A percentile compares a stretch with the other conserved stretches of the same genome.
Conservation (phyloP, 2,113 vertebrate species). For the Ardeotis arabs region DNA sequence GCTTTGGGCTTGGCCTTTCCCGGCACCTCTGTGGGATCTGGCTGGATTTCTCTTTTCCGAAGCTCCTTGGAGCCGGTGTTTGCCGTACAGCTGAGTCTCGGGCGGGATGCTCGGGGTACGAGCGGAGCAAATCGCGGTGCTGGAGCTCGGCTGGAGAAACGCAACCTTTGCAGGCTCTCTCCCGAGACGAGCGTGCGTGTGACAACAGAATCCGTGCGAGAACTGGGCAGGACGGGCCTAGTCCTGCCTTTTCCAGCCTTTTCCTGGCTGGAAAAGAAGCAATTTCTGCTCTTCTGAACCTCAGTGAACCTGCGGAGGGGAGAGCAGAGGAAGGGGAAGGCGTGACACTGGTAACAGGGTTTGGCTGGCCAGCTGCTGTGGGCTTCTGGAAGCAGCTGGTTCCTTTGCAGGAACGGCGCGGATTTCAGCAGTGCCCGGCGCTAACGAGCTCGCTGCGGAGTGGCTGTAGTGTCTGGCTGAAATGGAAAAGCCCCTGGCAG, state of each 20-base stretch:
- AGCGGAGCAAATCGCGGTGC: not conserved
- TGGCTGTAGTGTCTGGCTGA: not conserved
- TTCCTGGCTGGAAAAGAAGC: not conserved
- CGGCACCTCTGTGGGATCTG: not conserved
- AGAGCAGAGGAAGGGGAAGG: not conserved
- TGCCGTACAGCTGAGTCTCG: not conserved
- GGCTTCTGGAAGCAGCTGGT: not conserved
- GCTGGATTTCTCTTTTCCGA: not conserved
- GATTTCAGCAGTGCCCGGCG: not conserved
- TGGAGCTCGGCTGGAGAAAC: not conserved
- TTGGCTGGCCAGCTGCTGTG: not conserved
- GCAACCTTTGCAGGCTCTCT: not conserved
- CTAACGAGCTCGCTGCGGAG: not conserved
- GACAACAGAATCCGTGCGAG: not conserved
- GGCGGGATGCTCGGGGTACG: not conserved
- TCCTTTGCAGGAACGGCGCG: not conserved
- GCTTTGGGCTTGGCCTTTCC: not conserved
- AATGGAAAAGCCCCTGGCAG: not conserved
- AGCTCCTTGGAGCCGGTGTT: not conserved
- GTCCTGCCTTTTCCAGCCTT: no score
- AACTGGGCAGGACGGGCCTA: not conserved
- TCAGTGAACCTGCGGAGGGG: fast-evolving
- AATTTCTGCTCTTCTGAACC: not conserved
- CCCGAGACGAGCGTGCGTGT: not conserved
- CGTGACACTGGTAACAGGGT: not conserved